Evolutionary conservation across 2,888 invertebrate species (phyloP).

Genomic region (Boloria euphrosyne): DNA sequence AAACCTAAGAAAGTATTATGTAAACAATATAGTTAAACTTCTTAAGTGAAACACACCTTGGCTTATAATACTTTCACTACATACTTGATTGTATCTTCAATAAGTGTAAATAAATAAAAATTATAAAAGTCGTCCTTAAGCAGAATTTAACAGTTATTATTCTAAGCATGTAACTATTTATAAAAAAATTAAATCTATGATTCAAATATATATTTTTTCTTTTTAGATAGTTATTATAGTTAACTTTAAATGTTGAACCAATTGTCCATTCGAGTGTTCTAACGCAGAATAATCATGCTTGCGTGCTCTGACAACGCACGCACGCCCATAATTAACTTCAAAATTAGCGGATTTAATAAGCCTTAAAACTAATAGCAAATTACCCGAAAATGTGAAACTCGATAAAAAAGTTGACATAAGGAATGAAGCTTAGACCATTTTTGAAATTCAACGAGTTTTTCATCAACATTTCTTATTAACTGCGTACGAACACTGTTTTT

Average conservation of each 20-base stretch:
- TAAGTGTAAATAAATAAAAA: no score
- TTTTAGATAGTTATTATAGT: background rate
- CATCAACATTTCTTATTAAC: background rate
- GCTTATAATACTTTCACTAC: no score
- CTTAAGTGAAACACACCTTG: no score
- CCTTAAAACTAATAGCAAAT: constrained; percentile 16
- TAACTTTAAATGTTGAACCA: background rate
- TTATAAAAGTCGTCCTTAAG: no score
- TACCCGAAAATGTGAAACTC: constrained; percentile 22
- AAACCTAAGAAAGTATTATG: no score
- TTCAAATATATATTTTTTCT: no score
- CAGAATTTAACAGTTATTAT: no score
- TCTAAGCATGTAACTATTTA: no score
- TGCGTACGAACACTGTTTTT: constrained; percentile 15
- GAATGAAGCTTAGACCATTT: background rate
- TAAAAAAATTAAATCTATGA: no score
- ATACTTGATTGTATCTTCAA: no score
- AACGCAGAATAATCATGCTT: constrained; percentile 18
- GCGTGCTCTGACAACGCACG: constrained; percentile 24
- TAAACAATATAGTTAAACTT: no score
- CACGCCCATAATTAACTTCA: constrained; percentile 22
- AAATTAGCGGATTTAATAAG: constrained; percentile 18
- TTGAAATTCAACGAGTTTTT: constrained; percentile 4
- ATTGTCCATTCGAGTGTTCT: constrained; percentile 17
- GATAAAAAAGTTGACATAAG: constrained; percentile 7